Evolutionary conservation across 2,797 vertebrate species (phyloP), one percentile per base, ranked within the genome.

Genomic region (Aphelocoma californica): DNA sequence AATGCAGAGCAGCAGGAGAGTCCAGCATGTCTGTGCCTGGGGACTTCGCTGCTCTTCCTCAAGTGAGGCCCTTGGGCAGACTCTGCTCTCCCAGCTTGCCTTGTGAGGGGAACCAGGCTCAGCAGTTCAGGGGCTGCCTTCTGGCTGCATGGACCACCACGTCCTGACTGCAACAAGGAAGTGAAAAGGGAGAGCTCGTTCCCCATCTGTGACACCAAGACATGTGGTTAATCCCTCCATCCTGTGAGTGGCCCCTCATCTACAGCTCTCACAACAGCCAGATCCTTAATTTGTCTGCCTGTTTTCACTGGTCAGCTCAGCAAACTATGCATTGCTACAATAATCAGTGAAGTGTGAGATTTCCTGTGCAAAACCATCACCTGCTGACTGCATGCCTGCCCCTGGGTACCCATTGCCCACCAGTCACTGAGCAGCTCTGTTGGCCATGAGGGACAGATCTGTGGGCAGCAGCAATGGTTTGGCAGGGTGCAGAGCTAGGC

Each of bases 211-310:
- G 81, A 66, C 54, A 44, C 17, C 0, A 2, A 60, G 14, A 50
- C n/a, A 2, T 4, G 15, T 21, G 54, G 36, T n/a, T 80, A 13
- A 70, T 73, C 32, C 10, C 70, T 56, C 60, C 29, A 12, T 47
- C 40, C 36, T 67, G 0, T 54, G 58, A 72, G 44, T 32, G 60
- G 47, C 25, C 70, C 47, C 61, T 91, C 53, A 62, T 32, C 31
- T 75, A 21, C 53, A 28, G 62, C 90, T 97, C 88, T 88, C 24
- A 56, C 77, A 85, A 79, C 62, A 93, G 93, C 64, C 44, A 44
- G 18, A 34, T 65, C 75, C 83, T 83, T 80, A 38, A 72, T 88
- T 66, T 91, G 74, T 81, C 85, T 93, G 38, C 53, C 44, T 90
- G 8, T 64, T 91, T 50, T 50, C 75, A 57, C 38, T 17, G 77